Evolutionary conservation across 2,888 invertebrate genomes (phyloP).

Genomic region (Tenthredo notha): DNA sequence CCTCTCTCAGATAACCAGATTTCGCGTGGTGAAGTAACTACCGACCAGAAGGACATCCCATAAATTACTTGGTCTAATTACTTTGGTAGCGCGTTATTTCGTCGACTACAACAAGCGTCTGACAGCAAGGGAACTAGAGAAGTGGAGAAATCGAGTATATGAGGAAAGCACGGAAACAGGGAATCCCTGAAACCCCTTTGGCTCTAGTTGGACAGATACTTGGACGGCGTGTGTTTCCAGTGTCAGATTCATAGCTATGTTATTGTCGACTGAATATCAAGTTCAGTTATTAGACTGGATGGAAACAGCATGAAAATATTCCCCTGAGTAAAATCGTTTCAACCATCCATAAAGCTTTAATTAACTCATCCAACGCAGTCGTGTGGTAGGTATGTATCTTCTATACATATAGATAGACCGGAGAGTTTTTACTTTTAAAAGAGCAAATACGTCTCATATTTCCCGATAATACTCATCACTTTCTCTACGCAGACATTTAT

Average conservation of each 20-base stretch:
- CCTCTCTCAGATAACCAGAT: background rate
- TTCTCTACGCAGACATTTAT: background rate
- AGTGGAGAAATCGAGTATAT: background rate
- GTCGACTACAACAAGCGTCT: background rate
- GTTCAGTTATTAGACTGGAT: constrained; percentile 35
- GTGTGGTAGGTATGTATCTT: background rate
- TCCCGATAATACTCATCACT: background rate
- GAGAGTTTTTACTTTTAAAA: constrained; percentile 13
- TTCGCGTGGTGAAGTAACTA: constrained; percentile 12
- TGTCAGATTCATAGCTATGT: constrained; percentile 31
- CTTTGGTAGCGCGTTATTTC: constrained; percentile 33
- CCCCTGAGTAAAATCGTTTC: background rate
- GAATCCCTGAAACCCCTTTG: constrained; percentile 6
- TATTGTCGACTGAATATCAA: constrained; percentile 39
- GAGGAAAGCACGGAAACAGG: background rate
- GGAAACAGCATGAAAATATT: background rate
- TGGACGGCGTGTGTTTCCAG: constrained; percentile 5
- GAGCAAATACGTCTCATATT: constrained; percentile 7
- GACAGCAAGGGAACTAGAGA: background rate
- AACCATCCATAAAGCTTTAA: constrained; percentile 26
- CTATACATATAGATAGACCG: background rate
- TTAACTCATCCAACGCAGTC: constrained; percentile 15
- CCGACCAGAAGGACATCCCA: constrained; percentile 34
- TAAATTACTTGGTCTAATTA: constrained; percentile 33
- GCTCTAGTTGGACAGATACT: constrained; percentile 26